Percentiles rank a stretch among this genome's conserved stretches.
Evolutionary conservation across 23 tunicate species (phyloP).

Genomic region (Trididemnum miniatum): DNA sequence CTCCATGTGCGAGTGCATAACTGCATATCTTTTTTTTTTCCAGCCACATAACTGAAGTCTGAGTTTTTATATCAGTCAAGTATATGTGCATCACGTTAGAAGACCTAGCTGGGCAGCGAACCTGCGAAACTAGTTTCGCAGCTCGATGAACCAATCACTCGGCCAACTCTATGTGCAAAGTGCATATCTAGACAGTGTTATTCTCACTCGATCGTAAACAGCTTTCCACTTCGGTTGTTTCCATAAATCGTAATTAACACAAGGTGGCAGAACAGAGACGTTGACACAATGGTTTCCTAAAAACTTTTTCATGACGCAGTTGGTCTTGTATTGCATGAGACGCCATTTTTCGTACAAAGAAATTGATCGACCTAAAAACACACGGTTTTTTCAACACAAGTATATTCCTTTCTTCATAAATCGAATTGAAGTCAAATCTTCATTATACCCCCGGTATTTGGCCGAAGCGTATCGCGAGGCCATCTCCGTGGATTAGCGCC

Average conservation of each 20-base stretch:
- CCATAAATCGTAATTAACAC: slow-evolving; percentile 97
- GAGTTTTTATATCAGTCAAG: too few relatives aligned
- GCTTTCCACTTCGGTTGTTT: slow-evolving; percentile 92
- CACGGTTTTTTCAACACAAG: too few relatives aligned
- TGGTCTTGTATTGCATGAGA: slow-evolving; percentile 92
- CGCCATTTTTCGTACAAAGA: slow-evolving; percentile 99
- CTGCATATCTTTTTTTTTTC: too few relatives aligned
- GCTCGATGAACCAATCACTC: too few relatives aligned
- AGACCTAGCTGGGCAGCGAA: too few relatives aligned
- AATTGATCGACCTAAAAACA: slow-evolving; percentile 89
- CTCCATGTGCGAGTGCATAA: too few relatives aligned
- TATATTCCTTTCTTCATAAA: too few relatives aligned
- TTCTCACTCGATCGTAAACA: slow-evolving; percentile 65
- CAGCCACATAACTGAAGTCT: too few relatives aligned
- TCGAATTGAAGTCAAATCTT: not conserved
- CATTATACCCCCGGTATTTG: not conserved
- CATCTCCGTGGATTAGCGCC: not conserved
- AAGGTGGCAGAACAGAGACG: slow-evolving; percentile 98
- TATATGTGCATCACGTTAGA: too few relatives aligned
- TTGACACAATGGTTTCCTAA: slow-evolving; percentile 73
- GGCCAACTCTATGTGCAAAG: too few relatives aligned
- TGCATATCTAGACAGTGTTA: not conserved
- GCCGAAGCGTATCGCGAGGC: not conserved
- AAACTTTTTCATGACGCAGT: slow-evolving; percentile 98
- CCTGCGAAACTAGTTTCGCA: too few relatives aligned